Evolutionary conservation across 2,888 invertebrate species (phyloP).

Genomic region (Orchesellides sinensis): DNA sequence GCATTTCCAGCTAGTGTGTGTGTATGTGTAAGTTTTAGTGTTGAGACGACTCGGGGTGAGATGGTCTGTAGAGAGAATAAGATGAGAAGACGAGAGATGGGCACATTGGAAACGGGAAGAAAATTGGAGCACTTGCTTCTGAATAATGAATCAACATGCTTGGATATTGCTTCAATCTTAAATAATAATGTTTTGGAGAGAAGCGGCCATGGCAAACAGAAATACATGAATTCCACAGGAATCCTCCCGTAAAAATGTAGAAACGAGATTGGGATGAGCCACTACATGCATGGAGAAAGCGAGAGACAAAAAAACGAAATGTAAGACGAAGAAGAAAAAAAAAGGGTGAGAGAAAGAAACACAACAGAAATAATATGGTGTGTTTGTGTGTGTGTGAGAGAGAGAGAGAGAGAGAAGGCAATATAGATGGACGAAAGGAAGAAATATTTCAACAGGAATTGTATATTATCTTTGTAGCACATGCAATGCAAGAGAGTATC

Average conservation of each 20-base stretch:
- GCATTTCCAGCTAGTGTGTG: too few relatives aligned
- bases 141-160: conserved; percentile 66
- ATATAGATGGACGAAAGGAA: background rate
- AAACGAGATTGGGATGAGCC: background rate
- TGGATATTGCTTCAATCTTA: conserved; percentile 65
- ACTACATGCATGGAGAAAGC: background rate
- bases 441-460: background rate
- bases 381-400: too few relatives aligned
- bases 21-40: too few relatives aligned
- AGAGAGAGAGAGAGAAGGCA: background rate
- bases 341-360: background rate
- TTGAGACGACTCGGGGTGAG: background rate
- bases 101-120: background rate
- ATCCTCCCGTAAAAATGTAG: background rate
- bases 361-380: background rate
- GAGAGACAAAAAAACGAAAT: background rate
- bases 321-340: background rate
- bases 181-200: conserved; percentile 65
- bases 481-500: conserved; percentile 8
- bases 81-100: background rate
- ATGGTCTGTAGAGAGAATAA: background rate
- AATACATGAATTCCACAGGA: conserved; percentile 31
- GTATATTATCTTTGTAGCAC: background rate
- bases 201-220: conserved; percentile 30
- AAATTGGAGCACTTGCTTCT: conserved; percentile 64